Evolutionary conservation across 2,797 vertebrate species (phyloP).

Genomic region (Bradypodion ventrale): DNA sequence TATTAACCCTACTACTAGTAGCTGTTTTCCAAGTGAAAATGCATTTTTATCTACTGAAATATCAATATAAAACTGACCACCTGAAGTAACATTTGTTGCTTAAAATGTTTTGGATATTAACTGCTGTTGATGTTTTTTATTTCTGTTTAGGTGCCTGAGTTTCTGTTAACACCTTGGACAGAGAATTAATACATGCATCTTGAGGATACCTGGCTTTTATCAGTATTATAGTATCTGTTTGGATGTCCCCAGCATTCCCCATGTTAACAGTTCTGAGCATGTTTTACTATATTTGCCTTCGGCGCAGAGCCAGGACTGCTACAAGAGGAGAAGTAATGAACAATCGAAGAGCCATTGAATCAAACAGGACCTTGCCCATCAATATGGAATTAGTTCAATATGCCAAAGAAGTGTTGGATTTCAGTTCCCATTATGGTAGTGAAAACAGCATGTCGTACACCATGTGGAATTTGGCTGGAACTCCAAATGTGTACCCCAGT

Average conservation of each 20-base stretch:
- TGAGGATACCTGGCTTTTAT: constrained; percentile 70
- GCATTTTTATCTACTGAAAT: constrained; percentile 32
- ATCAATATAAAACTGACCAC: constrained; percentile 38
- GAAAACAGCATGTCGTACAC: constrained; percentile 99
- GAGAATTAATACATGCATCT: constrained; percentile 65
- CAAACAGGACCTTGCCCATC: constrained; percentile 86
- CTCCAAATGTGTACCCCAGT: constrained; percentile 95
- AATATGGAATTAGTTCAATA: constrained; percentile 92
- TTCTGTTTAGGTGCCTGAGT: constrained; percentile 62
- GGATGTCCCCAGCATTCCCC: constrained; percentile 85
- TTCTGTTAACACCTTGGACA: constrained; percentile 66
- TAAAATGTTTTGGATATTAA: constrained; percentile 40
- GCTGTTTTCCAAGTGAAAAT: constrained; percentile 30
- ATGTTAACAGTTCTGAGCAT: constrained; percentile 99
- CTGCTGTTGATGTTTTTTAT: constrained; percentile 66
- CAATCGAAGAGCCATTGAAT: constrained; percentile 89
- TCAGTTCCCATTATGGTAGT: constrained; percentile 98
- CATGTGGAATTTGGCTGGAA: constrained; percentile 97
- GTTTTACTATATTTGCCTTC: constrained; percentile 99
- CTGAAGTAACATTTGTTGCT: constrained; percentile 38
- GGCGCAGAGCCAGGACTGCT: constrained; percentile 94
- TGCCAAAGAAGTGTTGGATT: constrained; percentile 96
- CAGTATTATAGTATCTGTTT: constrained; percentile 64
- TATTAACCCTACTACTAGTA: constrained; percentile 10
- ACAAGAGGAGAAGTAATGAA: constrained; percentile 90